Evolutionary conservation across 1,140 invertebrate species (phyloP).

Genomic region (Habropoda laboriosa): DNA sequence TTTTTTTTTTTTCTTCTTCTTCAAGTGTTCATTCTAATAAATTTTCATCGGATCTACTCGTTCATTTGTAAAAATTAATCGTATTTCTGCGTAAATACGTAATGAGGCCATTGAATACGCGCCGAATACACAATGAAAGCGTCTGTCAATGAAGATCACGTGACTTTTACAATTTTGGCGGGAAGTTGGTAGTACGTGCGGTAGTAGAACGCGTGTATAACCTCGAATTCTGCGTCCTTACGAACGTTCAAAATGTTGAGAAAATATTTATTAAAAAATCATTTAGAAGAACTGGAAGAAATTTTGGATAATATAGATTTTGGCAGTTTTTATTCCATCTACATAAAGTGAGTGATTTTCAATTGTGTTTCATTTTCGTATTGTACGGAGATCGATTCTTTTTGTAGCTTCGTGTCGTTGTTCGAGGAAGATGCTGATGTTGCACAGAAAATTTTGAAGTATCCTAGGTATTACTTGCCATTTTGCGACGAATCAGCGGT

Average conservation of each 20-base stretch:
- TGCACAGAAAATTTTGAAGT: conserved; percentile 83
- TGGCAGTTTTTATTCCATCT: conserved; percentile 77
- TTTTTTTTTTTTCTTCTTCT: too few species aligned
- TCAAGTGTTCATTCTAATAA: too few species aligned
- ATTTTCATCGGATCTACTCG: too few species aligned
- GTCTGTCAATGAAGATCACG: background rate
- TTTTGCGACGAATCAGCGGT: conserved; percentile 85
- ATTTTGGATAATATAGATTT: conserved; percentile 77
- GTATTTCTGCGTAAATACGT: too few species aligned
- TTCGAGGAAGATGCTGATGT: conserved; percentile 83
- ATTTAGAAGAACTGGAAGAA: conserved; percentile 75
- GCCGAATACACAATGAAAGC: background rate
- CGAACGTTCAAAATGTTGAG: conserved; percentile 67
- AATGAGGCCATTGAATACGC: too few species aligned
- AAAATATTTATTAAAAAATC: conserved; percentile 75
- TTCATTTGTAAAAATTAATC: too few species aligned
- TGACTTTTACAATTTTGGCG: background rate
- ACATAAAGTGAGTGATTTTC: conserved; percentile 79
- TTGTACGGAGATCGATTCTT: background rate
- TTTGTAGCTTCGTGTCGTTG: conserved; percentile 84
- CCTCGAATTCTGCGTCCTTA: background rate
- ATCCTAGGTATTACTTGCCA: conserved; percentile 83
- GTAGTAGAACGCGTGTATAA: background rate
- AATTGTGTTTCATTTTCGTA: background rate
- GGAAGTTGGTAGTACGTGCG: background rate